These are phyloP conservation scores for Proisotoma minuta DNA, from an alignment of 2,888 invertebrate species.

Conservation along the genomic window DNA sequence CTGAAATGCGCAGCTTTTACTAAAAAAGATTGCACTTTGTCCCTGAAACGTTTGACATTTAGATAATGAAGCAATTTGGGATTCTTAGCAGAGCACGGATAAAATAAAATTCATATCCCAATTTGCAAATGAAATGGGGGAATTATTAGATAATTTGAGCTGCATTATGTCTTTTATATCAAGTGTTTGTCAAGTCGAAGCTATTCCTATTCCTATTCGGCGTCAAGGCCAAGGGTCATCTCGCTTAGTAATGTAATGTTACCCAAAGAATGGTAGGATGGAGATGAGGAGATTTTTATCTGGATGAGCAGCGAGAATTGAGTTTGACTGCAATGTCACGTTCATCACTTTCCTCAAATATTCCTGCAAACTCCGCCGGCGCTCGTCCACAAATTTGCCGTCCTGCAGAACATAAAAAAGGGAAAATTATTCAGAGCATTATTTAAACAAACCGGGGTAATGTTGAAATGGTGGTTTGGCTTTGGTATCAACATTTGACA, in stretches of 20 bases:
- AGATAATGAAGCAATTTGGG: too few relatives aligned
- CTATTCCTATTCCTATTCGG: too few relatives aligned
- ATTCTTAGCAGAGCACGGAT: too few relatives aligned
- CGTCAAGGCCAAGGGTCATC: neutral
- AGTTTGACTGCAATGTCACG: constrained; percentile 62
- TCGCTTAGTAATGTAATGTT: constrained; percentile 46
- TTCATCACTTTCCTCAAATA: constrained; percentile 75
- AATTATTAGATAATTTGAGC: too few relatives aligned
- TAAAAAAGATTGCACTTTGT: too few relatives aligned
- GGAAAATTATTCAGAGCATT: neutral
- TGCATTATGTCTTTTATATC: too few relatives aligned
- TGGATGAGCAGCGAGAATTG: constrained; percentile 70
- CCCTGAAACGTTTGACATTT: too few relatives aligned
- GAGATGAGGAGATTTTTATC: constrained; percentile 72
- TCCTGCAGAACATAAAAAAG: constrained; percentile 55
- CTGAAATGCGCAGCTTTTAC: too few relatives aligned
- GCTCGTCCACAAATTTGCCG: constrained; percentile 77
- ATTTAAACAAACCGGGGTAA: neutral
- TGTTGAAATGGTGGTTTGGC: neutral
- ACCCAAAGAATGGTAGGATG: constrained; percentile 84
- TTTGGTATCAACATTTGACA: too few relatives aligned
- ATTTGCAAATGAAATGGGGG: too few relatives aligned
- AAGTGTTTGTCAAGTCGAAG: too few relatives aligned
- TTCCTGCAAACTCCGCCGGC: constrained; percentile 76
- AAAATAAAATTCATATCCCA: too few relatives aligned